Percentiles rank a stretch among this genome's conserved stretches.
These are phyloP conservation scores for Rhynchotus rufescens DNA, from an alignment of 2,797 vertebrate species.

Conservation along the genomic window DNA sequence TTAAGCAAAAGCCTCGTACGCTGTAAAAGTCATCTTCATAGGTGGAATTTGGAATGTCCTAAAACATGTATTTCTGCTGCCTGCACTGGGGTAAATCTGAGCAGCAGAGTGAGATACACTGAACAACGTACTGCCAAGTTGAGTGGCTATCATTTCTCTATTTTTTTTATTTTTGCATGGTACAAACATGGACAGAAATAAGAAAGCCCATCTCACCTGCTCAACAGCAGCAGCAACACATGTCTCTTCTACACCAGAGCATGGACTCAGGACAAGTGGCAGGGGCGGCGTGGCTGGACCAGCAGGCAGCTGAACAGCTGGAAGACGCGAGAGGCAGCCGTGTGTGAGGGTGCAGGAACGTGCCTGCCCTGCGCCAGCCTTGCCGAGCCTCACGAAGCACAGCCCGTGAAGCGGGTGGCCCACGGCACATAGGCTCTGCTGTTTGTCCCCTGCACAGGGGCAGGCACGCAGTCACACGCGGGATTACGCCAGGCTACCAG, in stretches of 20 bases:
- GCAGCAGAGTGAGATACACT: not conserved
- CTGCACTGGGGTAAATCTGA: not conserved
- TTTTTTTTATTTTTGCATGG: not conserved
- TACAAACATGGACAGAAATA: not conserved
- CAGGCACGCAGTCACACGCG: accelerated
- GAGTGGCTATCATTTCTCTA: not conserved
- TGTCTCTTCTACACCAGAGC: not conserved
- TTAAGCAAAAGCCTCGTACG: not conserved
- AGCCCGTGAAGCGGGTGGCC: not conserved
- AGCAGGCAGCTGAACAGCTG: accelerated
- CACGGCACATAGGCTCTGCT: not conserved
- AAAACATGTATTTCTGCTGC: not conserved
- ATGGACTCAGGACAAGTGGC: not conserved
- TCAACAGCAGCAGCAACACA: not conserved
- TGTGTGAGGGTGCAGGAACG: not conserved
- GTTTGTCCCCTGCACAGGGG: accelerated
- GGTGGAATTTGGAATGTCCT: not conserved
- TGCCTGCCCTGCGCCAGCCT: not conserved
- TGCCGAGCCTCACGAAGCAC: not conserved
- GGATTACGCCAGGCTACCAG: not conserved
- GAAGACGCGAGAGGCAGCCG: accelerated
- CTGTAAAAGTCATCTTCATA: not conserved
- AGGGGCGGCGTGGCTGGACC: accelerated
- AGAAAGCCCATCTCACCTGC: not conserved
- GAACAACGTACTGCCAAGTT: not conserved